Evolutionary conservation across 2,888 invertebrate species (phyloP).

Genomic region (Rhamnusium bicolor): DNA sequence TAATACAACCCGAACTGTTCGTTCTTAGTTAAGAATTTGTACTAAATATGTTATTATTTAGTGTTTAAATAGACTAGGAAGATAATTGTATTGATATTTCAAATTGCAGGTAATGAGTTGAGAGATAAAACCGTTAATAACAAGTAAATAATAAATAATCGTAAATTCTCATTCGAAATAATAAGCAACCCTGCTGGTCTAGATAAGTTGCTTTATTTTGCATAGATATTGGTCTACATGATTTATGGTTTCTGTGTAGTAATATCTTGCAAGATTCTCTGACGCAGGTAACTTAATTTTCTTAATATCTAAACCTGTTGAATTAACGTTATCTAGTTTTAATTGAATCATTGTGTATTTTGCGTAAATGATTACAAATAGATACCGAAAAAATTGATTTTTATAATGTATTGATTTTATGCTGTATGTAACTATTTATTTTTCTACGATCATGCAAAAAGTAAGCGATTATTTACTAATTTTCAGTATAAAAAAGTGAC

Average conservation of each 20-base stretch:
- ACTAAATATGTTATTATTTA: slow-evolving; percentile 6
- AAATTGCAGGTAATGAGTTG: slow-evolving; percentile 25
- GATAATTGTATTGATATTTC: slow-evolving; percentile 21
- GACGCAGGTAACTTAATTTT: slow-evolving; percentile 21
- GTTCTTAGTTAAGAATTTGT: background rate
- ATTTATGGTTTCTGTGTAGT: background rate
- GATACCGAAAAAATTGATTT: background rate
- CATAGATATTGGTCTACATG: background rate
- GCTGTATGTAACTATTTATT: too few relatives aligned
- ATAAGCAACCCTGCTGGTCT: background rate
- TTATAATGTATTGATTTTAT: too few relatives aligned
- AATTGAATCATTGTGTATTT: slow-evolving; percentile 15
- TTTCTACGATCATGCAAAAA: too few relatives aligned
- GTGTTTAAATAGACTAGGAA: slow-evolving; percentile 10
- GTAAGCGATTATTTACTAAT: too few relatives aligned
- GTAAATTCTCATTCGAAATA: background rate
- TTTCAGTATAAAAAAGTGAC: too few relatives aligned
- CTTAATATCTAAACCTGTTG: slow-evolving; percentile 26
- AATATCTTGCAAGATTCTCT: background rate
- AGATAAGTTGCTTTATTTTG: background rate
- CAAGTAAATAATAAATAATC: background rate
- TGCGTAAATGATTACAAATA: background rate
- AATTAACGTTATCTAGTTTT: slow-evolving; percentile 12
- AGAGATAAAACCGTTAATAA: slow-evolving; percentile 7
- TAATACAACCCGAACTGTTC: background rate